Evolutionary conservation across 1,140 invertebrate species (phyloP).

Genomic region (Aradophagus sp.): DNA sequence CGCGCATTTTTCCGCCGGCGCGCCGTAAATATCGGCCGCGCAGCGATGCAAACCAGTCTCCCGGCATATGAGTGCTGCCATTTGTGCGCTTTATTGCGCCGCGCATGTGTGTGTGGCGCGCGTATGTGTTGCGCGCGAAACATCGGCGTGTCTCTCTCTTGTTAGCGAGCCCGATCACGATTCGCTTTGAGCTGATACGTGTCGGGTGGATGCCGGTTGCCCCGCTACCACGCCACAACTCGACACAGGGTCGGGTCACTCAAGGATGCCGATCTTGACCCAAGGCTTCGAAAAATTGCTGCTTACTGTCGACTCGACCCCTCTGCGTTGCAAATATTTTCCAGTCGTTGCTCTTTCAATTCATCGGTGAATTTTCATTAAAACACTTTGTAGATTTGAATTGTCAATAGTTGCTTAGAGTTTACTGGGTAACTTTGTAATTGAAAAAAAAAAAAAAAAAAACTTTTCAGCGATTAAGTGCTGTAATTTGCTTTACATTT

Average conservation of each 20-base stretch:
- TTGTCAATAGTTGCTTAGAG: too few species aligned
- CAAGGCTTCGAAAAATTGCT: constrained; percentile 26
- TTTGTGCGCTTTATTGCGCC: constrained; percentile 46
- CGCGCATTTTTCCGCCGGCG: constrained; percentile 37
- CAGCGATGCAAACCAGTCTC: constrained; percentile 51
- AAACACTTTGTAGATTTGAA: too few species aligned
- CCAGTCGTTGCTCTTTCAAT: too few species aligned
- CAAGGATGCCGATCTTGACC: constrained; percentile 51
- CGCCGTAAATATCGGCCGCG: constrained; percentile 43
- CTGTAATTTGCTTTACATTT: too few species aligned
- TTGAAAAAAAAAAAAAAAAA: too few species aligned
- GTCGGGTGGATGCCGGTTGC: constrained; percentile 24
- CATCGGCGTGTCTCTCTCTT: constrained; percentile 46
- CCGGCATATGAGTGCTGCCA: constrained; percentile 50
- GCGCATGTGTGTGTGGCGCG: constrained; percentile 33
- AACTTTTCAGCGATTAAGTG: too few species aligned
- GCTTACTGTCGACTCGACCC: too few species aligned
- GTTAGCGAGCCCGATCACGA: constrained; percentile 43
- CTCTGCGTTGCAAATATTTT: too few species aligned
- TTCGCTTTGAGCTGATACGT: constrained; percentile 28
- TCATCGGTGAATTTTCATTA: too few species aligned
- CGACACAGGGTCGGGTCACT: constrained; percentile 36
- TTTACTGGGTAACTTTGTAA: too few species aligned
- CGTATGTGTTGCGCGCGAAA: constrained; percentile 54
- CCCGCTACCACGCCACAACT: constrained; percentile 25